Percentiles rank a stretch among this genome's conserved stretches.
Evolutionary conservation across 2,113 vertebrate genomes (phyloP).

Genomic region (Sphyrna mokarran): DNA sequence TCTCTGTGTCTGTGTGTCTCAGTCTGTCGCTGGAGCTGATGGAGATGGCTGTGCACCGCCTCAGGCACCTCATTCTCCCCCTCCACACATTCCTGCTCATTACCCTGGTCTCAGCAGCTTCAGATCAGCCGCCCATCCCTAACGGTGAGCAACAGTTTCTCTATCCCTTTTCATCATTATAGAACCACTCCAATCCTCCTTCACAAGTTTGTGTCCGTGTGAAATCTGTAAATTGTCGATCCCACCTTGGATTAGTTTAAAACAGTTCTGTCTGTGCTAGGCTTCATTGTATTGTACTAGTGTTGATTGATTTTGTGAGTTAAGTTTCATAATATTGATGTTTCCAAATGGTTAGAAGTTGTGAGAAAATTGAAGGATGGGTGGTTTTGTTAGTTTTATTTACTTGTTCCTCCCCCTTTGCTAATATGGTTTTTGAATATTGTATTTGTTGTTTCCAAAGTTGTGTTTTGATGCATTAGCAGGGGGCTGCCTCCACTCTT

Average conservation of each 20-base stretch:
- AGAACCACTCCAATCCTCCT: neutral
- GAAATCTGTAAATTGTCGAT: neutral
- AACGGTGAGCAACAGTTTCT: neutral
- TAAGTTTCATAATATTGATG: neutral
- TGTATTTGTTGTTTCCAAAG: neutral
- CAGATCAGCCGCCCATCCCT: neutral
- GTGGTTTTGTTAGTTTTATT: neutral
- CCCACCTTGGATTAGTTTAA: neutral
- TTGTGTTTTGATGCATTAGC: neutral
- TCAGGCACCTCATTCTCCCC: neutral
- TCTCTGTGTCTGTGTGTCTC: neutral
- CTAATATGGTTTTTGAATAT: neutral
- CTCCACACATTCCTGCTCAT: neutral
- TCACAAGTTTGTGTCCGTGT: neutral
- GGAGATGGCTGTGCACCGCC: neutral
- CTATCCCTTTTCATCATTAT: neutral
- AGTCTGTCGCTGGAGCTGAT: neutral
- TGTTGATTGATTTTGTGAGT: no score
- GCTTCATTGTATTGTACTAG: neutral
- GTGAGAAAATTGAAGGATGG: neutral
- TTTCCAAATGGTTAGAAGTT: neutral
- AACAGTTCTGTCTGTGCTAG: neutral
- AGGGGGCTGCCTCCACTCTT: neutral
- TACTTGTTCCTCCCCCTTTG: neutral
- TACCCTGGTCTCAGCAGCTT: neutral